These are phyloP conservation scores for Himalopsyche anomala DNA, from an alignment of 2,888 invertebrate species.

Conservation along the genomic window DNA sequence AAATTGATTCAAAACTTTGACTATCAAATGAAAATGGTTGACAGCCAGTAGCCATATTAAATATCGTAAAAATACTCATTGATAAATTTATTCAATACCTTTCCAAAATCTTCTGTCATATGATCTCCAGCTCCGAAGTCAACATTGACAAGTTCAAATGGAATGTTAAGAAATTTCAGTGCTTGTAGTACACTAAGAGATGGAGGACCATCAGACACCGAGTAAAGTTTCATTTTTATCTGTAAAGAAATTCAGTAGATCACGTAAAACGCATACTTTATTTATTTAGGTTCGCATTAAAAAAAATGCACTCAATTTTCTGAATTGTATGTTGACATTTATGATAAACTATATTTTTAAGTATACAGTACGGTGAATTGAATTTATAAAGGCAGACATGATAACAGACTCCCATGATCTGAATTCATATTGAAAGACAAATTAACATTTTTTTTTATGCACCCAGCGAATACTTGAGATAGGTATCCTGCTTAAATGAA, in stretches of 20 bases:
- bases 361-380: neutral
- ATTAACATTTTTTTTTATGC: no score
- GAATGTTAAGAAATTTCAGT: conserved; percentile 80
- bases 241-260: neutral
- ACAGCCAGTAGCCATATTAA: neutral
- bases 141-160: conserved; percentile 81
- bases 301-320: neutral
- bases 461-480: no score
- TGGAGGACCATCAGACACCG: conserved; percentile 87
- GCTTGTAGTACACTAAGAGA: conserved; percentile 85
- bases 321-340: neutral
- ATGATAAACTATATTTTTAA: neutral
- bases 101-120: conserved; percentile 82
- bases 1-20: no score
- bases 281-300: neutral
- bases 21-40: neutral
- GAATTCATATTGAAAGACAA: no score
- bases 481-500: no score
- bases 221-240: conserved; percentile 80
- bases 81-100: conserved; percentile 73
- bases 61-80: neutral
- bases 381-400: no score
- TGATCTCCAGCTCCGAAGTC: conserved; percentile 85
- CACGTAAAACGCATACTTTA: neutral
- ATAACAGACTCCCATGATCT: no score